Base-by-base conservation (phyloP, 2,888 invertebrate genomes). In the Drosophila picticornis region DNA sequence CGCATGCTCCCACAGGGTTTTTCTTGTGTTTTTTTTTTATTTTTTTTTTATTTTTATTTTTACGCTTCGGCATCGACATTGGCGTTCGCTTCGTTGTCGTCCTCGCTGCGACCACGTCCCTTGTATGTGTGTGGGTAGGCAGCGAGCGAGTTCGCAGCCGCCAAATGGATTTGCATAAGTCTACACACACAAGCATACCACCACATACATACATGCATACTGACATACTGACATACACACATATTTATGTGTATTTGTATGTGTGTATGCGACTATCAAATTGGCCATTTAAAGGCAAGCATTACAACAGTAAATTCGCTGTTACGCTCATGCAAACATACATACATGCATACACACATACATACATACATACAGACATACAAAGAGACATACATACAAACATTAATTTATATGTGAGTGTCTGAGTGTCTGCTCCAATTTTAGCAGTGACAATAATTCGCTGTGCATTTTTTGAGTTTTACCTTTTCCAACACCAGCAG, bases 401-500 rank as follows among this genome's bases (percentile, higher is more conserved):
- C 4, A 31, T n/a, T 22, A 9, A 32, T 25, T 22, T 27, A 7
- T 38, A 13, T 27, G 38, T 52, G n/a, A n/a, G n/a, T n/a, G n/a
- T n/a, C 27, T 43, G 61, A 40, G 48, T 50, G 55, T n/a, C 46
- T 36, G 63, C 86, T 86, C 82, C 79, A 88, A 61, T 87, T 89
- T 75, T 81, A 88, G 87, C 79, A 72, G 82, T 73, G 82, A 81
- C 84, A 78, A 78, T 27, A 56, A 56, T 38, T 56, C n/a, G 27
- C n/a, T 16, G 85, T 72, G 80, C 57, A 65, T 10, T 22, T n/a
- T 50, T 40, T 50, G 5, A 29, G 7, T 53, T 51, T 91, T 90
- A 92, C 91, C 92, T 91, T 91, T 86, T 92, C 91, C 84, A 91
- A 84, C 72, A 92, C 83, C 75, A 86, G 79, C 84, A 92, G 73